Percentiles rank a stretch among this genome's conserved stretches.
Conservation (phyloP, 2,113 vertebrate species). For the Synchiropus splendidus region DNA sequence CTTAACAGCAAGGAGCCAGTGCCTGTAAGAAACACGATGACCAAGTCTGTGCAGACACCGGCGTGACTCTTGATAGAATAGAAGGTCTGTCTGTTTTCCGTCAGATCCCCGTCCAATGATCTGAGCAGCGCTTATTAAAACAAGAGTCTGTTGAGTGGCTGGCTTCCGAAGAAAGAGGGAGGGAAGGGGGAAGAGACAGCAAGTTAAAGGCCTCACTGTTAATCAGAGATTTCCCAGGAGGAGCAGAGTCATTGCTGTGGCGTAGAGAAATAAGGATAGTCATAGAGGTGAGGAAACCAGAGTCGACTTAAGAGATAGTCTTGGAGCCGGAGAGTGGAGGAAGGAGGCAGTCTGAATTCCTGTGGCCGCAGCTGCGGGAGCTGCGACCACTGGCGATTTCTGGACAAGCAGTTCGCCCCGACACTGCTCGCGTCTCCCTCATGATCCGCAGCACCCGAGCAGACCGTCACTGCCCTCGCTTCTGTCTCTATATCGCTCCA, state of each 20-base stretch:
- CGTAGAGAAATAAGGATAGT: conserved; percentile 26
- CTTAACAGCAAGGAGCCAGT: too few relatives aligned
- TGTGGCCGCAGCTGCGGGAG: conserved; percentile 64
- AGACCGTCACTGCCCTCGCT: conserved; percentile 45
- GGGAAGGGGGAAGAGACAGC: conserved; percentile 18
- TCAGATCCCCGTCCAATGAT: conserved; percentile 14
- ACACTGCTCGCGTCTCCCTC: conserved; percentile 39
- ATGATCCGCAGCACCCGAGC: conserved; percentile 33
- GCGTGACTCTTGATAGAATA: conserved; percentile 14
- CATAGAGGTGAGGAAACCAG: conserved; percentile 51
- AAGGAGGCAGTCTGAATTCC: conserved; percentile 53
- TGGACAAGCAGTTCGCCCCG: conserved; percentile 57
- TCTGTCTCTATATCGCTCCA: conserved; percentile 63
- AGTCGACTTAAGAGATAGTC: conserved; percentile 52
- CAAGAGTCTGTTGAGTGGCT: conserved; percentile 17
- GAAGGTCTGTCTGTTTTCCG: conserved; percentile 20
- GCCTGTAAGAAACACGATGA: too few relatives aligned
- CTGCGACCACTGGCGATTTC: conserved; percentile 60
- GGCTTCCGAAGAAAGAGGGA: conserved; percentile 4
- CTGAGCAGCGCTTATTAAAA: conserved; percentile 29
- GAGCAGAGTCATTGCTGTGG: conserved; percentile 37
- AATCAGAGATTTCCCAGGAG: conserved; percentile 56
- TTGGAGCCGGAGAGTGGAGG: conserved; percentile 33
- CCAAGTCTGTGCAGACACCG: too few relatives aligned
- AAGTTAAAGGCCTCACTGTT: conserved; percentile 39